These are phyloP conservation scores for Amiota minor DNA, from an alignment of 2,888 invertebrate species.

Conservation along the genomic window DNA sequence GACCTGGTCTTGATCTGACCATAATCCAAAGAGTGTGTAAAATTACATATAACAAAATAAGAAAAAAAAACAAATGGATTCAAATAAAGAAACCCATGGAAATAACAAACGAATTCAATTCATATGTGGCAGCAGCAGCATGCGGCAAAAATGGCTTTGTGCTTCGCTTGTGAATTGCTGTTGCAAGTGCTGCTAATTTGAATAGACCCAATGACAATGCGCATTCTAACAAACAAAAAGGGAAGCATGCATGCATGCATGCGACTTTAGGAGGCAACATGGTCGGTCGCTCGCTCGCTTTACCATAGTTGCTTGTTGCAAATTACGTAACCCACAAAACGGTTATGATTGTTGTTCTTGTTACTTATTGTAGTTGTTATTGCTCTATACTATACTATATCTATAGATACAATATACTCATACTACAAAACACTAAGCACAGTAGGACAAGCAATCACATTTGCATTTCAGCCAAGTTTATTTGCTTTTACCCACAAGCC, in stretches of 20 bases:
- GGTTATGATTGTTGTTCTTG: slow-evolving; percentile 53
- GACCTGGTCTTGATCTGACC: slow-evolving; percentile 63
- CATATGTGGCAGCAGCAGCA: slow-evolving; percentile 46
- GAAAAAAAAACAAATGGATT: too few relatives aligned
- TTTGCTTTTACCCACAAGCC: slow-evolving; percentile 40
- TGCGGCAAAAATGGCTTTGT: neutral
- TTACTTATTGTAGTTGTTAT: neutral
- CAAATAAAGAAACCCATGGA: too few relatives aligned
- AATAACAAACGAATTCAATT: slow-evolving; percentile 66
- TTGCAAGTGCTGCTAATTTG: slow-evolving; percentile 60
- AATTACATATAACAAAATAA: slow-evolving; percentile 70
- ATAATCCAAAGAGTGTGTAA: slow-evolving; percentile 70
- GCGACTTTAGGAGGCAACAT: slow-evolving; percentile 45
- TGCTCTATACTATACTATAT: too few relatives aligned
- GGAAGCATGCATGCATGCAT: slow-evolving; percentile 6
- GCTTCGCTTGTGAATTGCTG: slow-evolving; percentile 19
- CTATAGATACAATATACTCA: too few relatives aligned
- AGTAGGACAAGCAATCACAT: slow-evolving; percentile 13
- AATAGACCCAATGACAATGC: slow-evolving; percentile 43
- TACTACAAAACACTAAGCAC: too few relatives aligned
- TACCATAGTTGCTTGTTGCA: slow-evolving; percentile 49
- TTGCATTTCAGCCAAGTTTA: slow-evolving; percentile 21
- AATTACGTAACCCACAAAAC: slow-evolving; percentile 61
- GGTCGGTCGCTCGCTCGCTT: slow-evolving; percentile 35
- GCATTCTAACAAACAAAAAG: slow-evolving; percentile 59